Evolutionary conservation across 2,888 invertebrate species (phyloP), one percentile per base, ranked within the genome.

Genomic region (Atethmia centrago): DNA sequence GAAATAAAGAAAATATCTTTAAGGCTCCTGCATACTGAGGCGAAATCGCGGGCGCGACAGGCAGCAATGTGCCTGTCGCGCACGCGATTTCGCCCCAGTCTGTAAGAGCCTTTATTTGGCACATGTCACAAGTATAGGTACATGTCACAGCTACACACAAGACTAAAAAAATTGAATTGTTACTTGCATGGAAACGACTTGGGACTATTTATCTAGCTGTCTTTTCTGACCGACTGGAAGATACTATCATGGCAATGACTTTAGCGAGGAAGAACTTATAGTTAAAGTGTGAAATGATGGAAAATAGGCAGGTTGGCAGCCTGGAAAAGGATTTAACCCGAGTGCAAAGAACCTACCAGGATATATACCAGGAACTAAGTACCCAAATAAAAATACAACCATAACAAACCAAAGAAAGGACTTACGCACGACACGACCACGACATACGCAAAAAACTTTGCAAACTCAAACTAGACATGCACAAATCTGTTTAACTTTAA

Each of bases 401-500:
- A 31, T 25, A 25, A 36, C 0, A 25, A 47, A 40, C 1, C 7
- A 71, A 19, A 19, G 7, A 7, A 36, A 36, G 36, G 4, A 21
- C 3, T 3, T 21, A 36, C 16, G n/a, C n/a, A n/a, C n/a, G n/a
- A n/a, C n/a, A n/a, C n/a, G n/a, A 36, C n/a, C 16, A 28, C 19
- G 45, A n/a, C n/a, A 42, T n/a, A 7, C 0, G 31, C 10, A 49
- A 76, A 77, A 77, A 67, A 16, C 21, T 25, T 42, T n/a, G 51
- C 70, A 45, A 70, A 59, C 8, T 40, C 9, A 51, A 28, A 40
- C 36, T 31, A 45, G 59, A 61, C 47, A 74, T 62, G 3, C 14
- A 25, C 31, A 81, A 79, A 68, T 49, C 65, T 67, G 28, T 76
- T 69, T 79, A 58, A 45, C 42, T 77, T 72, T 25, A 10, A 71